phyloP scores from a whole-genome alignment of 2,888 invertebrate species.

The Stenodema calcarata region DNA sequence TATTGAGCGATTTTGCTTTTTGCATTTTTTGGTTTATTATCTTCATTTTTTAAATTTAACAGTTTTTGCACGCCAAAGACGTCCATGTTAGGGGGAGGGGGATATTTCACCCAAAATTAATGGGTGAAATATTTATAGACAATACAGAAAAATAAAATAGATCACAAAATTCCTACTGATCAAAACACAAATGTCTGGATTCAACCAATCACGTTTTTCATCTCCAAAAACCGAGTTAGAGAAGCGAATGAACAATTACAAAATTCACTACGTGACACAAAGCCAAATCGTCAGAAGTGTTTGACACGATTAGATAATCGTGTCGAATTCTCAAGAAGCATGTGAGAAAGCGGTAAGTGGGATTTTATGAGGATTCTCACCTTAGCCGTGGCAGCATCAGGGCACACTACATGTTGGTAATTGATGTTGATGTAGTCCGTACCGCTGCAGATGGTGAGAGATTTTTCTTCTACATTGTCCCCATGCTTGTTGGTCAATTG shows the following conservation, averaged over 20 bases:
- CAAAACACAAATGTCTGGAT: background rate
- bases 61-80: too few species aligned
- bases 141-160: background rate
- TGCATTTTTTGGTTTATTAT: too few species aligned
- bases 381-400: constrained; percentile 91
- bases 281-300: constrained; percentile 1
- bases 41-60: too few species aligned
- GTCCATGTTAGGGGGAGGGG: too few species aligned
- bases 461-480: constrained; percentile 84
- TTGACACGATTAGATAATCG: background rate
- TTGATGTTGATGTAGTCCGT: constrained; percentile 98
- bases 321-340: background rate
- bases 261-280: background rate
- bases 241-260: background rate
- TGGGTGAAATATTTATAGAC: too few species aligned
- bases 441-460: constrained; percentile 96
- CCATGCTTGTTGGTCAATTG: constrained; percentile 83
- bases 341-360: background rate
- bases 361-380: constrained; percentile 64
- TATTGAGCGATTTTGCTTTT: too few species aligned
- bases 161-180: background rate
- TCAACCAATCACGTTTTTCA: background rate
- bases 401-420: constrained; percentile 95
- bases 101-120: too few species aligned
- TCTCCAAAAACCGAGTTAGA: background rate